Percentiles rank a stretch among this genome's conserved stretches.
phyloP scores from a whole-genome alignment of 2,888 invertebrate species.

The Amorpha juglandis region DNA sequence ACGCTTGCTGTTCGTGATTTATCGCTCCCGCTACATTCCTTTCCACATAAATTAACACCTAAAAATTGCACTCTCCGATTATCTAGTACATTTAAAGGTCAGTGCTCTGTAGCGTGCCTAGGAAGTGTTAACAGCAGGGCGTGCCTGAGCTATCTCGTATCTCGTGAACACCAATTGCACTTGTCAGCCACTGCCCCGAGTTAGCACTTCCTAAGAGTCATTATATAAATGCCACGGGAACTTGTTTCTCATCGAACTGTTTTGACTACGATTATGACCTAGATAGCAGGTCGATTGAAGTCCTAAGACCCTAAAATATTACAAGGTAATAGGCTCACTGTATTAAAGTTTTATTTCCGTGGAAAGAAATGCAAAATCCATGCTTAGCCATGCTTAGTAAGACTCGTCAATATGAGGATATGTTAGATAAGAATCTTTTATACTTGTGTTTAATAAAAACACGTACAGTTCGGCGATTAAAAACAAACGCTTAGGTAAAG shows the following conservation, averaged over 20 bases:
- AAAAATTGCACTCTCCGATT: slow-evolving; percentile 39
- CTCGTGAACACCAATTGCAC: slow-evolving; percentile 68
- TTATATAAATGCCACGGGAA: slow-evolving; percentile 14
- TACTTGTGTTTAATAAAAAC: too few species aligned
- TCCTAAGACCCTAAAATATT: background rate
- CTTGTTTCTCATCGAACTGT: slow-evolving; percentile 10
- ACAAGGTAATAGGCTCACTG: background rate
- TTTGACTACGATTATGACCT: background rate
- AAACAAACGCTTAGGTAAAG: too few species aligned
- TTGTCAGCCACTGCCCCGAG: slow-evolving; percentile 57
- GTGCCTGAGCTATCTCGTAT: slow-evolving; percentile 75
- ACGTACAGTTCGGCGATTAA: too few species aligned
- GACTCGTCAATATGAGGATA: too few species aligned
- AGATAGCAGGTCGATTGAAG: background rate
- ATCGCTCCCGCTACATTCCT: slow-evolving; percentile 22
- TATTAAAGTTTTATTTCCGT: background rate
- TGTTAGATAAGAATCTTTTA: too few species aligned
- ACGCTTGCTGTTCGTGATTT: slow-evolving; percentile 22
- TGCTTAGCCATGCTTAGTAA: too few species aligned
- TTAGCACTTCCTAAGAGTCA: slow-evolving; percentile 30
- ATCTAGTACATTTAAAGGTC: slow-evolving; percentile 49
- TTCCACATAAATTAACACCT: slow-evolving; percentile 32
- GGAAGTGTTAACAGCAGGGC: slow-evolving; percentile 73
- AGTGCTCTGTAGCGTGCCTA: slow-evolving; percentile 63
- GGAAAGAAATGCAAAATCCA: too few species aligned